phyloP scores from a whole-genome alignment of 2,797 vertebrate genomes.

The Gymnopithys bicolor region DNA sequence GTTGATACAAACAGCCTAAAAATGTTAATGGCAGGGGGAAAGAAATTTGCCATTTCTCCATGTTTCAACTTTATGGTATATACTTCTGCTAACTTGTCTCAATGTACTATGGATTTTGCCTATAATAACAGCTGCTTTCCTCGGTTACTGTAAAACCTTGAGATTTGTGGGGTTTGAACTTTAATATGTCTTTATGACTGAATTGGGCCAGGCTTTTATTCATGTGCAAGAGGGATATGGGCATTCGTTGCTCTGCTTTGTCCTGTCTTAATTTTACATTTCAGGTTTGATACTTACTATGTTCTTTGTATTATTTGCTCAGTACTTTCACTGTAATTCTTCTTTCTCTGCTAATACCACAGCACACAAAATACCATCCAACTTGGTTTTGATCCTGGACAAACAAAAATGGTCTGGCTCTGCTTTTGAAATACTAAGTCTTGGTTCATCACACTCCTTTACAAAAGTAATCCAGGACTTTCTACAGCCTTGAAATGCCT shows the following conservation, averaged over 20 bases:
- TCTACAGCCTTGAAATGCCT: neutral
- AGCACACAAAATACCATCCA: neutral
- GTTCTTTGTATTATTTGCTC: conserved; percentile 23
- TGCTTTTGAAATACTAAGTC: neutral
- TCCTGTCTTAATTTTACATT: neutral
- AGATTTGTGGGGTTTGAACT: neutral
- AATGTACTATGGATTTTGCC: neutral
- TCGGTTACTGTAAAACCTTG: neutral
- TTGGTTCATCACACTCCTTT: neutral
- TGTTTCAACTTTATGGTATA: neutral
- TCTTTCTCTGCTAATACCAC: neutral
- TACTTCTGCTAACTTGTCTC: neutral
- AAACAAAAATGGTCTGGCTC: neutral
- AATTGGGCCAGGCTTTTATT: neutral
- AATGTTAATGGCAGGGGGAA: neutral
- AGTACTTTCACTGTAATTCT: neutral
- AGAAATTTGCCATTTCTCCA: neutral
- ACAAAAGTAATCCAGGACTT: neutral
- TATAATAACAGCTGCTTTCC: neutral
- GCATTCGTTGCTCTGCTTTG: neutral
- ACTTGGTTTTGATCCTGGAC: neutral
- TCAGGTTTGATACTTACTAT: conserved; percentile 22
- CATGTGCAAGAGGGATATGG: neutral
- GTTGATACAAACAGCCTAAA: neutral
- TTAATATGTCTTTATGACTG: neutral